Base-by-base conservation (phyloP, 2,113 vertebrate species). In the Romanogobio albipinnatus region DNA sequence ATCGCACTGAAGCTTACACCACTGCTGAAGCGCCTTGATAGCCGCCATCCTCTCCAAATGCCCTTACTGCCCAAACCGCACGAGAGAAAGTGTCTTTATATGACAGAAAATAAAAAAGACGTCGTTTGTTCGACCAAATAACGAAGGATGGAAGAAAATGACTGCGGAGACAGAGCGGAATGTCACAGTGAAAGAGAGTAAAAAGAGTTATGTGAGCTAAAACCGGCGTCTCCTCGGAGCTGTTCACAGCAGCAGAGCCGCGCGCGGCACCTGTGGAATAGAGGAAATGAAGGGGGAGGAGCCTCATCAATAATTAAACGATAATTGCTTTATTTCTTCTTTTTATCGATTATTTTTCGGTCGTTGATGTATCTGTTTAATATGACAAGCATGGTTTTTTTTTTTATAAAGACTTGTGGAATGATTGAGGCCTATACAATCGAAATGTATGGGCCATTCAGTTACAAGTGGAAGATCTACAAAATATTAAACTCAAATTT, bases 1-100 rank as follows among this genome's bases (percentile, higher is more conserved):
- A 22, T 96, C 95, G 66, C 96, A 98, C 45, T 98, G 96, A 61
- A 90, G 90, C 87, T 94, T 96, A 90, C 98, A 99, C 98, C 98
- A 99, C 83, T 94, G 95, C 93, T 99, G 96, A 77, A 99, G 86
- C 81, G 97, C 96, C 88, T 95, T 96, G 93, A 97, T 93, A 86
- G 97, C 96, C 7, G 97, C 96, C 98, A 99, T 99, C 59, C 89
- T 86, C 43, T 53, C 82, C 26, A 43, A 29, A 26, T 15, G 33
- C 19, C 4, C 43, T n/a, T 29, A 29, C 39, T 13, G 29, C 17
- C 49, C 14, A 15, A 19, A 14, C 74, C 36, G 3, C 26, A 58
- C 17, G 33, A 3, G 11, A 43, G 19, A 61, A 1, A 3, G 5
- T 13, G 39, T 6, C 1, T 29, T 9, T 39, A 5, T 61, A 61